Base-by-base conservation (phyloP, 2,797 vertebrate genomes). In the Xenops minutus region DNA sequence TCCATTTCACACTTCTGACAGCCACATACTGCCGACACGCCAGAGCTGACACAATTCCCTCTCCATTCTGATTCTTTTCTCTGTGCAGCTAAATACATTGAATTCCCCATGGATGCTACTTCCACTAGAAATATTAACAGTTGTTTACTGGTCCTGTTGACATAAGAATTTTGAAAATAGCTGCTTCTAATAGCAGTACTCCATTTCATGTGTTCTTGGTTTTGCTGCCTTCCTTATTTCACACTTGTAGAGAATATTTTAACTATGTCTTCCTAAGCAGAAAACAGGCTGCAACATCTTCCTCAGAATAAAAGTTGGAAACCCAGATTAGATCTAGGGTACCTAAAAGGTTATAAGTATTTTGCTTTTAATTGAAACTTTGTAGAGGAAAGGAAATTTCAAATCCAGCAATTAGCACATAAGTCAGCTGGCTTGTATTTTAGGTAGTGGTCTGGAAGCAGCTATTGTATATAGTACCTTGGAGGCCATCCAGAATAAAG, bases 51-150 rank as follows among this genome's bases (percentile, higher is more conserved):
- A 97, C 86, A 92, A 84, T 96, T 97, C 96, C 93, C 91, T 93
- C 93, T 96, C 54, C 54, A 54, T 93, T 97, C 96, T 80, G 90
- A 91, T 92, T 94, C 96, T 96, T 63, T 96, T 85, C 94, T 97
- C 95, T 78, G 34, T 46, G 66, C 87, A 95, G 92, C 96, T 97
- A 97, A 97, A 91, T 96, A 92, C 95, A 92, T 54, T 69, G 93
- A 97, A 97, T 97, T 98, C 98, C 97, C 97, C 58, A 80, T 0
- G 58, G 97, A 95, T 74, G 20, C 56, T 95, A 76, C 95, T 95
- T 98, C 92, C 79, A 74, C 96, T 96, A 94, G 97, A 97, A 98
- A 97, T 98, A 98, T 98, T 98, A 98, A 97, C 97, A 97, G 97
- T 97, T 98, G 96, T 98, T 98, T 98, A 97, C 95, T 88, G 89